Conservation (phyloP, 2,113 vertebrate genomes). For the Neoarius graeffei region DNA sequence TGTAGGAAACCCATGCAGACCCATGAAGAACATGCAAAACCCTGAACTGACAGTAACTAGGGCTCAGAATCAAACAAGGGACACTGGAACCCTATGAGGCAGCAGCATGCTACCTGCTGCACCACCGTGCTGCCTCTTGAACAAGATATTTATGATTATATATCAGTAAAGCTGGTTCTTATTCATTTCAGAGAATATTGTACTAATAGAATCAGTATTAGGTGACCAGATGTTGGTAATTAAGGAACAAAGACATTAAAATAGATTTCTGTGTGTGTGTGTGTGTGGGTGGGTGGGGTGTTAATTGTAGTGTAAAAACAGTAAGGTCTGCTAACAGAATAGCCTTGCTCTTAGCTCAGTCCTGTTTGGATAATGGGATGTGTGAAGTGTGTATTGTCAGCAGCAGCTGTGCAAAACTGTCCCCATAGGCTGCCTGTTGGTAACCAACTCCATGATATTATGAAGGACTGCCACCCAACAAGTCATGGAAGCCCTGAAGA, state of each 20-base stretch:
- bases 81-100: neutral
- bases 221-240: neutral
- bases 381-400: slow-evolving; percentile 15
- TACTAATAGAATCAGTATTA: neutral
- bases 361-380: slow-evolving; percentile 3
- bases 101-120: neutral
- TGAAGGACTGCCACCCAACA: slow-evolving; percentile 7
- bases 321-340: neutral
- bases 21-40: neutral
- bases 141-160: neutral
- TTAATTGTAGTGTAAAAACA: neutral
- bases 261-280: neutral
- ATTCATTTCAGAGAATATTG: neutral
- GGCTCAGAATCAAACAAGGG: neutral
- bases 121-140: neutral
- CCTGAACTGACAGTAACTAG: neutral
- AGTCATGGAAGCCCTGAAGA: neutral
- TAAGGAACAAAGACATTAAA: neutral
- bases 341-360: neutral
- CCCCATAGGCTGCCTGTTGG: slow-evolving; percentile 14
- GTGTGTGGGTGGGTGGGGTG: too few relatives aligned
- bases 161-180: neutral
- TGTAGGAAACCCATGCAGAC: neutral
- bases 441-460: slow-evolving; percentile 4
- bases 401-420: slow-evolving; percentile 37